Base-by-base conservation (phyloP, 37 sponge, comb jelly and placozoan genomes). In the Chondrilla cf. caribensis region DNA sequence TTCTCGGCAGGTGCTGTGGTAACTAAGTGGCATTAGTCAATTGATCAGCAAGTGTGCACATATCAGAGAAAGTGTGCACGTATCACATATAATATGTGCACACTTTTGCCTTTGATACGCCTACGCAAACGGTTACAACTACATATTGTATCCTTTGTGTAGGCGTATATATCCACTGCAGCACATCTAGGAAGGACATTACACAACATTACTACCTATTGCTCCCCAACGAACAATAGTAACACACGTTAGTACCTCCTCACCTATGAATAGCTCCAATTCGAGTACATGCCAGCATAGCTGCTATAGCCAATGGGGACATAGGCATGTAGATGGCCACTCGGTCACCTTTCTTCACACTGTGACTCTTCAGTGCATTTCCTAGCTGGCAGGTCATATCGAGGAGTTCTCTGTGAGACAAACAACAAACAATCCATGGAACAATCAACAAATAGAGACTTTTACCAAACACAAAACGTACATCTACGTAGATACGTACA, bases 221-320 rank as follows among this genome's bases (percentile, higher is more conserved):
- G n/a, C n/a, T n/a, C n/a, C n/a, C n/a, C n/a, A n/a, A n/a, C n/a
- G n/a, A n/a, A n/a, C n/a, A n/a, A n/a, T n/a, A n/a, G n/a, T n/a
- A n/a, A n/a, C n/a, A 44, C n/a, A n/a, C n/a, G n/a, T n/a, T n/a
- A n/a, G n/a, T n/a, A n/a, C 28, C n/a, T n/a, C n/a, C 93, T 44
- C 32, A 95, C 95, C 90, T 88, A 79, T 96, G 97, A 15, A 93
- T 79, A 64, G 97, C 97, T 80, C 97, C 97, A 38, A 96, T 90
- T 2, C 97, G 65, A n/a, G 97, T 92, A 91, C 97, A 96, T 58
- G 92, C 97, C 71, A 96, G 60, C 92, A 96, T 93, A 83, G 95
- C 70, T 33, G 94, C 88, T 22, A 87, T 86, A 24, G 86, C 79
- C 58, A 92, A 80, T 79, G 94, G 85, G 18, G 85, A 84, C 91